Evolutionary conservation across 2,113 vertebrate genomes (phyloP).

Genomic region (Austrofundulus limnaeus): DNA sequence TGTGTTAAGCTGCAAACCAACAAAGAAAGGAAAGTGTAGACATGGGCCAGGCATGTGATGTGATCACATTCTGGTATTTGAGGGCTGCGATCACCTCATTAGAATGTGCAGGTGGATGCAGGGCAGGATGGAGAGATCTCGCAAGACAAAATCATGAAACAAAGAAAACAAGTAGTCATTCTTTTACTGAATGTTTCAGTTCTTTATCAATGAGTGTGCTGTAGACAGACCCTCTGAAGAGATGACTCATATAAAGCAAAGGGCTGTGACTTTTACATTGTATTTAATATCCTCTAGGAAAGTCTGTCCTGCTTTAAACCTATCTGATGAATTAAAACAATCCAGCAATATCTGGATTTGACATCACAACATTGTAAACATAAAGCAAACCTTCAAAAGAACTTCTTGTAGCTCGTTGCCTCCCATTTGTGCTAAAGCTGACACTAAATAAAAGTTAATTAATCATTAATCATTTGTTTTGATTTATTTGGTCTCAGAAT

Average conservation of each 20-base stretch:
- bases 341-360: too few species aligned
- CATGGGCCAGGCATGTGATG: constrained; percentile 65
- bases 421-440: background rate
- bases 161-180: constrained; percentile 33
- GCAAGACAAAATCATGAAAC: constrained; percentile 32
- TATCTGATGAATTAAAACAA: too few species aligned
- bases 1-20: constrained; percentile 51
- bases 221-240: constrained; percentile 8
- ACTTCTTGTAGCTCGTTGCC: background rate
- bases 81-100: constrained; percentile 59
- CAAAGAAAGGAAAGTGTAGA: constrained; percentile 79
- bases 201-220: constrained; percentile 16
- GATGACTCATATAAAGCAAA: constrained; percentile 34
- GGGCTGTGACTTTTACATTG: background rate
- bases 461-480: constrained; percentile 22
- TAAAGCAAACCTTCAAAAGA: background rate
- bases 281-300: background rate
- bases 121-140: constrained; percentile 43
- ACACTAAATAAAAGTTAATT: background rate
- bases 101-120: constrained; percentile 73
- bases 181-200: constrained; percentile 29
- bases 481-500: constrained; percentile 33
- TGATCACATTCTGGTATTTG: constrained; percentile 60
- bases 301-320: background rate
- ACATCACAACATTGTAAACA: background rate